Percentiles rank a stretch among this genome's conserved stretches.
These are phyloP conservation scores for Phthorimaea operculella DNA, from an alignment of 1,140 invertebrate genomes.

Conservation along the genomic window DNA sequence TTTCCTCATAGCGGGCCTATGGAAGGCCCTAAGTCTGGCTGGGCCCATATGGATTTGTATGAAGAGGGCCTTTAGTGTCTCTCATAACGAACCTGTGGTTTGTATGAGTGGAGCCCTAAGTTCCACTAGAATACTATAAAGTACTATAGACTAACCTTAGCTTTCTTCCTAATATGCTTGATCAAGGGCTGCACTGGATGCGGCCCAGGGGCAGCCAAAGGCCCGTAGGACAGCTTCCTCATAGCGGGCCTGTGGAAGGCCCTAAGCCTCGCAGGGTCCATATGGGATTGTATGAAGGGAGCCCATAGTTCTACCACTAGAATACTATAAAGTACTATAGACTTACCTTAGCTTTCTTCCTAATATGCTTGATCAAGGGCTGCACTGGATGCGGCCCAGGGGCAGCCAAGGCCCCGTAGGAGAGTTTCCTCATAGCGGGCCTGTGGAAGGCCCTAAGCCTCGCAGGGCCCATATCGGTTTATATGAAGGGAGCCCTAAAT, in stretches of 20 bases:
- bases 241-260: conserved; percentile 95
- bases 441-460: conserved; percentile 94
- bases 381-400: conserved; percentile 79
- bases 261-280: conserved; percentile 80
- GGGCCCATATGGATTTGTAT: conserved; percentile 92
- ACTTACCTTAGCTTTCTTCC: conserved; percentile 86
- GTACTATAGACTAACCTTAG: no score
- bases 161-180: conserved; percentile 93
- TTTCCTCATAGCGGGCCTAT: conserved; percentile 89
- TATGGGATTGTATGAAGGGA: no score
- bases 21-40: conserved; percentile 87
- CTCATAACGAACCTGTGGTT: conserved; percentile 94
- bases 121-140: no score
- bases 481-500: conserved; percentile 92
- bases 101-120: no score
- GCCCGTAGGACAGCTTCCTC: conserved; percentile 87
- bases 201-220: conserved; percentile 74
- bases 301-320: no score
- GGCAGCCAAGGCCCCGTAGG: conserved; percentile 80
- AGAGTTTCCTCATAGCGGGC: conserved; percentile 88
- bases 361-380: conserved; percentile 91
- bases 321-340: conserved; percentile 14
- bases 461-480: conserved; percentile 84
- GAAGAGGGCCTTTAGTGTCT: conserved; percentile 90
- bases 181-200: conserved; percentile 84